phyloP scores from a whole-genome alignment of 2,113 vertebrate species.

The Arvicanthis niloticus region DNA sequence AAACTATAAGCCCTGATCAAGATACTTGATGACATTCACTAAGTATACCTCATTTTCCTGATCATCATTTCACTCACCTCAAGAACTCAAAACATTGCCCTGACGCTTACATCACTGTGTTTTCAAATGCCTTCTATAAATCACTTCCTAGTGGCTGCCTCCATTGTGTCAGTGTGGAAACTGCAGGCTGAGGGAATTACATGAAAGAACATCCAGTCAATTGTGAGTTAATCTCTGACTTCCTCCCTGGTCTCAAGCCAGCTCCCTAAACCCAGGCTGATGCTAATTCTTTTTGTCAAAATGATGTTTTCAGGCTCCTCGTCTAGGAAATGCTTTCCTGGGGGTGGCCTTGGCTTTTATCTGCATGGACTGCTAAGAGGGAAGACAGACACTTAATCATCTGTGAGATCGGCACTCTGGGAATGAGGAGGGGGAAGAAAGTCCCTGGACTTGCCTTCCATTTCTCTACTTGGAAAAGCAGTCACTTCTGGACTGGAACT shows the following conservation, averaged over 20 bases:
- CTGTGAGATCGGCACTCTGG: slow-evolving; percentile 40
- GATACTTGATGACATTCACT: slow-evolving; percentile 2
- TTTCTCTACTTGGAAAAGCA: slow-evolving; percentile 56
- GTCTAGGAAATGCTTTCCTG: slow-evolving; percentile 46
- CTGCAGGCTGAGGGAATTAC: slow-evolving; percentile 21
- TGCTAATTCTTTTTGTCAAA: slow-evolving; percentile 68
- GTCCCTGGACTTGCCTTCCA: slow-evolving; percentile 37
- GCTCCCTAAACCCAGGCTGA: slow-evolving; percentile 42
- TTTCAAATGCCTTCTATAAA: slow-evolving; percentile 46
- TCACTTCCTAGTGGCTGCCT: background rate
- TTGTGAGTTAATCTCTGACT: slow-evolving; percentile 68
- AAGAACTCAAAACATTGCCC: slow-evolving; percentile 1
- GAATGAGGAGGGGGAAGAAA: slow-evolving; percentile 20
- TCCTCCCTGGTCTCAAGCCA: slow-evolving; percentile 41
- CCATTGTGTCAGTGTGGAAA: slow-evolving; percentile 1
- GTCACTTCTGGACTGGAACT: slow-evolving; percentile 62
- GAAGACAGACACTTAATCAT: slow-evolving; percentile 59
- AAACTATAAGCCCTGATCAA: slow-evolving; percentile 5
- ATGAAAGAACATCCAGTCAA: slow-evolving; percentile 52
- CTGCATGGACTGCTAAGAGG: background rate
- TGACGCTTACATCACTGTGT: background rate
- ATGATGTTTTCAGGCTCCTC: slow-evolving; percentile 58
- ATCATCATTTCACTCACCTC: slow-evolving; percentile 13
- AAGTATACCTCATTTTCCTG: slow-evolving; percentile 39
- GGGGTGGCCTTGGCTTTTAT: slow-evolving; percentile 76